phyloP scores from a whole-genome alignment of 2,113 vertebrate species.

The Dendropsophus ebraccatus region DNA sequence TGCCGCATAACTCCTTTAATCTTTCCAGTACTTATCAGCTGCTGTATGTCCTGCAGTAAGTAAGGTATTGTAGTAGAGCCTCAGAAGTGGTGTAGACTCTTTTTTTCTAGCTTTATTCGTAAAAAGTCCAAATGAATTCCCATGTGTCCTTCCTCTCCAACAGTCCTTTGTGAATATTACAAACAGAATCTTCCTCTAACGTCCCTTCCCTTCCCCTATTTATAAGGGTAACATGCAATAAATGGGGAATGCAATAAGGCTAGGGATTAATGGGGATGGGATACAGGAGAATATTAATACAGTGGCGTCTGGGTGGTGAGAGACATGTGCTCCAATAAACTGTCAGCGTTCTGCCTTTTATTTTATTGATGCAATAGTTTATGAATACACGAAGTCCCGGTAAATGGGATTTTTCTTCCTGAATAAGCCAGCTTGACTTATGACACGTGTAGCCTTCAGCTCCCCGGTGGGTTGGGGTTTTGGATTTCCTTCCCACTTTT shows the following conservation, averaged over 20 bases:
- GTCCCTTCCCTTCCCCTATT: background rate
- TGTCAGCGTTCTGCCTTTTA: slow-evolving; percentile 23
- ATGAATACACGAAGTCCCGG: slow-evolving; percentile 23
- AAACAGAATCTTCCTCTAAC: background rate
- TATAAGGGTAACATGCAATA: background rate
- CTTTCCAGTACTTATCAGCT: too few relatives aligned
- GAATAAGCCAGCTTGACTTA: slow-evolving; percentile 38
- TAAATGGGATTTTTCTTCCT: slow-evolving; percentile 37
- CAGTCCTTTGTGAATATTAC: background rate
- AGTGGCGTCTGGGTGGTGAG: background rate
- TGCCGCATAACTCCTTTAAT: too few relatives aligned
- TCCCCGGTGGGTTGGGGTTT: slow-evolving; percentile 25
- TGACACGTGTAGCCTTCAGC: background rate
- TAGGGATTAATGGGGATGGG: slow-evolving; percentile 1
- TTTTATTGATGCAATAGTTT: slow-evolving; percentile 42
- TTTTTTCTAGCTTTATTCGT: background rate
- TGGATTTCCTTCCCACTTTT: background rate
- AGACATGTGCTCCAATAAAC: slow-evolving; percentile 37
- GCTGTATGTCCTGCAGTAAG: too few relatives aligned
- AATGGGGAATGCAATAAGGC: background rate
- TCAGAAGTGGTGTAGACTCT: too few relatives aligned
- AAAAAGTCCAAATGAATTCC: background rate
- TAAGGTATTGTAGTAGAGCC: too few relatives aligned
- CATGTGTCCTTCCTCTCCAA: background rate
- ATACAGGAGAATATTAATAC: background rate